Conservation (phyloP, 2,888 invertebrate genomes). For the Caradrina clavipalpis region DNA sequence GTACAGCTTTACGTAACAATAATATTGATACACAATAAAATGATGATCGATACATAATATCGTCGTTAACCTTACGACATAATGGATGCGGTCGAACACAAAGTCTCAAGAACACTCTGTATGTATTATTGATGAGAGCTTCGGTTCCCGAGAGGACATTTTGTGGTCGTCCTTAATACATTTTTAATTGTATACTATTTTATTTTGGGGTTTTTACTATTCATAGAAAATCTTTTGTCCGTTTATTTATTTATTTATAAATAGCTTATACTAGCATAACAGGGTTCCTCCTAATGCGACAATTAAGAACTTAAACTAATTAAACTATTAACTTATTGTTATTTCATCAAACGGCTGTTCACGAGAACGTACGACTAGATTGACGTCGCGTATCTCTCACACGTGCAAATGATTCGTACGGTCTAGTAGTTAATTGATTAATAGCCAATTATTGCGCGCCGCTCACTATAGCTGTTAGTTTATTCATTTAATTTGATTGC, state of each 20-base stretch:
- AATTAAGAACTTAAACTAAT: no score
- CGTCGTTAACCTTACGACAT: constrained; percentile 20
- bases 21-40: constrained; percentile 7
- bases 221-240: neutral
- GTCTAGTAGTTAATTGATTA: constrained; percentile 1
- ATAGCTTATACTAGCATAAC: no score
- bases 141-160: constrained; percentile 2
- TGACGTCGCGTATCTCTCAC: neutral
- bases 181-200: neutral
- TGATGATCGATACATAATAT: constrained; percentile 22
- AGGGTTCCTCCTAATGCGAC: no score
- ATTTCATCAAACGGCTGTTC: no score
- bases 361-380: neutral
- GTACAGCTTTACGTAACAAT: constrained; percentile 15
- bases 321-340: no score
- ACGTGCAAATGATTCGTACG: neutral
- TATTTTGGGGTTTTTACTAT: neutral
- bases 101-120: neutral
- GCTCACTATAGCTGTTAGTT: neutral
- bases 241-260: no score
- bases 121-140: constrained; percentile 28
- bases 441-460: constrained; percentile 1
- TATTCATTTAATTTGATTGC: constrained; percentile 16
- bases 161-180: neutral
- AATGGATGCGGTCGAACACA: constrained; percentile 1